A percentile compares a stretch with the other conserved stretches of the same genome.
These are phyloP conservation scores for Polyploca ridens DNA, from an alignment of 2,888 invertebrate species.

Conservation along the genomic window DNA sequence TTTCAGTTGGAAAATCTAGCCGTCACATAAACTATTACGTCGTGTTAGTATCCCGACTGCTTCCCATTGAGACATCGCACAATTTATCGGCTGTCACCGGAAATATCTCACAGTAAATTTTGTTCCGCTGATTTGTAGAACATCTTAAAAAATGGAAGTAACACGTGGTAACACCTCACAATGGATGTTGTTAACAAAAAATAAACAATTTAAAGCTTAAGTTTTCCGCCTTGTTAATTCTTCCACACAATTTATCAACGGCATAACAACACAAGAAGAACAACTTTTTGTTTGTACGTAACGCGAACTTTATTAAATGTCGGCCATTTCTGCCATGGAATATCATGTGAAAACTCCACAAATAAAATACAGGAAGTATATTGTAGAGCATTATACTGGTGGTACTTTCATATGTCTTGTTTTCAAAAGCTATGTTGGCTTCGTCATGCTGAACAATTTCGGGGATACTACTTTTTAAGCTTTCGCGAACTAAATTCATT, in stretches of 20 bases:
- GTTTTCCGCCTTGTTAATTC: neutral
- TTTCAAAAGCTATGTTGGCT: no score
- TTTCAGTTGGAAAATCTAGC: neutral
- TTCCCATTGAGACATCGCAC: neutral
- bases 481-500: no score
- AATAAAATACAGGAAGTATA: neutral
- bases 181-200: slow-evolving; percentile 11
- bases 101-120: slow-evolving; percentile 14
- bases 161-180: slow-evolving; percentile 10
- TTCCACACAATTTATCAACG: slow-evolving; percentile 14
- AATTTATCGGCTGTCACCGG: slow-evolving; percentile 7
- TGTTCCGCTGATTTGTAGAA: slow-evolving; percentile 7
- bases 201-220: neutral
- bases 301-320: neutral
- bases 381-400: neutral
- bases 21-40: neutral
- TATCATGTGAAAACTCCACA: neutral
- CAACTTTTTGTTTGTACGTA: neutral
- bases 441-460: no score
- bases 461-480: no score
- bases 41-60: neutral
- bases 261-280: neutral
- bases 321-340: neutral
- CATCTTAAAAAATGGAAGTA: slow-evolving; percentile 8
- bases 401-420: no score